A percentile compares a stretch with the other conserved stretches of the same genome.
Evolutionary conservation across 2,888 invertebrate species (phyloP).

Genomic region (Lingula anatina): DNA sequence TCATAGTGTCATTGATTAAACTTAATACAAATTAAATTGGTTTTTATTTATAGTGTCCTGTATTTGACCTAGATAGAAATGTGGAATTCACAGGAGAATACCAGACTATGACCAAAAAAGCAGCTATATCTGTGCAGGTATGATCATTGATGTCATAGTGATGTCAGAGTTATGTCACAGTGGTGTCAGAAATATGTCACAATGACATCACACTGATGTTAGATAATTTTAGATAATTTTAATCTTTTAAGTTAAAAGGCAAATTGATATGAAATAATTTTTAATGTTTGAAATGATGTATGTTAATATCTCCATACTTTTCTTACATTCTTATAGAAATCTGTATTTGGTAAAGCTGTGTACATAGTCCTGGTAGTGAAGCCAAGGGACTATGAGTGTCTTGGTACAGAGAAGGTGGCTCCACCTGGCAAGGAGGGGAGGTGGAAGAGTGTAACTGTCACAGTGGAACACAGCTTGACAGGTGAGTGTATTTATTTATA

Average conservation of each 20-base stretch:
- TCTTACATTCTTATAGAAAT: slow-evolving; percentile 58
- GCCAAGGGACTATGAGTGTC: slow-evolving; percentile 62
- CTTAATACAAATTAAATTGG: too few species aligned
- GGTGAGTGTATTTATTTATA: slow-evolving; percentile 23
- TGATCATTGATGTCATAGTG: slow-evolving; percentile 43
- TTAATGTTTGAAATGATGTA: too few species aligned
- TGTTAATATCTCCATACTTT: too few species aligned
- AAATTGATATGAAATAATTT: too few species aligned
- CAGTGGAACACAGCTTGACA: slow-evolving; percentile 26
- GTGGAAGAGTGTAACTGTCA: slow-evolving; percentile 23
- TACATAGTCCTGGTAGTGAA: slow-evolving; percentile 74
- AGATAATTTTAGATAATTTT: too few species aligned
- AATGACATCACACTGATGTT: too few species aligned
- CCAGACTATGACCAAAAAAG: slow-evolving; percentile 71
- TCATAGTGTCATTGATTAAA: too few species aligned
- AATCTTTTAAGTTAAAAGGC: too few species aligned
- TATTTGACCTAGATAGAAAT: slow-evolving; percentile 73
- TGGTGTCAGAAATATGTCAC: too few species aligned
- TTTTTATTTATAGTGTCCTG: slow-evolving; percentile 86
- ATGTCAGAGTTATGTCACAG: too few species aligned
- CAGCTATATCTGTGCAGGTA: slow-evolving; percentile 72
- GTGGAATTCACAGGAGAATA: slow-evolving; percentile 66
- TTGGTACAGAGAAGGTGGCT: slow-evolving; percentile 23
- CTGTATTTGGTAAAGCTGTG: slow-evolving; percentile 55
- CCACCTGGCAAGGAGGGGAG: slow-evolving; percentile 13